Evolutionary conservation across 2,797 vertebrate genomes (phyloP).

Genomic region (Urocyon cinereoargenteus): DNA sequence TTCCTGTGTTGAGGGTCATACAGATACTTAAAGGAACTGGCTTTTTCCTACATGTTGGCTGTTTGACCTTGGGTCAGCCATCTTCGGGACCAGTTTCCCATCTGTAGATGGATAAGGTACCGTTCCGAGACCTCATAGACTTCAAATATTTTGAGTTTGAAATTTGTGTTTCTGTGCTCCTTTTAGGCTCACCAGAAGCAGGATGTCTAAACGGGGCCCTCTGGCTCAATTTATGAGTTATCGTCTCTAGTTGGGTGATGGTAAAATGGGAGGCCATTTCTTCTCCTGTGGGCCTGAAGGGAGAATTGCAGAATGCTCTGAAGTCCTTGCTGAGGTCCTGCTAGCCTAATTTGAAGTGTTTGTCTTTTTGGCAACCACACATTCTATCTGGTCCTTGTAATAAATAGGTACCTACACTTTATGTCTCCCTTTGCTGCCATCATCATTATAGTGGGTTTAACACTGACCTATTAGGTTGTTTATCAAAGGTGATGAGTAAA

Average conservation of each 20-base stretch:
- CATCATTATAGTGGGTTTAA: conserved; percentile 67
- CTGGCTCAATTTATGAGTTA: background rate
- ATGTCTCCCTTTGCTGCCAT: background rate
- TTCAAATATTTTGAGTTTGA: background rate
- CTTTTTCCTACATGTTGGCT: background rate
- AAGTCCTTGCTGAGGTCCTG: background rate
- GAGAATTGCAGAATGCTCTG: background rate
- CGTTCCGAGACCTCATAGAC: background rate
- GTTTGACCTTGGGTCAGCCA: background rate
- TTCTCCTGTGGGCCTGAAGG: background rate
- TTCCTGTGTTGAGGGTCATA: background rate
- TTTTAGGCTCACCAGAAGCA: background rate
- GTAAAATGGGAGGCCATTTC: background rate
- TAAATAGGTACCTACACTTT: background rate
- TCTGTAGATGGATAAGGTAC: background rate
- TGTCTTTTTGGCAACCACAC: background rate
- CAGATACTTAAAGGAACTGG: background rate
- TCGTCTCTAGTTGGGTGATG: background rate
- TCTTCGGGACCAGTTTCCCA: background rate
- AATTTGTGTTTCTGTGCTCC: background rate
- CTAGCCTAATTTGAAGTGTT: background rate
- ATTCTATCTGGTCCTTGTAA: conserved; percentile 49
- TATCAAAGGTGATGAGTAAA: conserved; percentile 60
- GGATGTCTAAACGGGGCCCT: background rate
- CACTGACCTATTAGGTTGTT: conserved; percentile 65